Evolutionary conservation across 1,140 invertebrate genomes (phyloP).

Genomic region (Reticulitermes speratus): DNA sequence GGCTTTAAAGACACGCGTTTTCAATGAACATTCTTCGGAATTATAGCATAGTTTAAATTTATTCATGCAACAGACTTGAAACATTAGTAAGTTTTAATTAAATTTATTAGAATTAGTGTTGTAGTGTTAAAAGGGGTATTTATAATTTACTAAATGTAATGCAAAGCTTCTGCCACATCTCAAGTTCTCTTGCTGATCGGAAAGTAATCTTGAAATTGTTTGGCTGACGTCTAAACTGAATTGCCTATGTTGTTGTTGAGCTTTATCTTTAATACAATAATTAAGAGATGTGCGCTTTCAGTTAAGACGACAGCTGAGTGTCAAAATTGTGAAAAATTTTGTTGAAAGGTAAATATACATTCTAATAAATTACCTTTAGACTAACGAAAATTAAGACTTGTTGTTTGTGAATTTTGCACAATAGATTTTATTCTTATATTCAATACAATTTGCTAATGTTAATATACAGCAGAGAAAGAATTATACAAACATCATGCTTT

Average conservation of each 20-base stretch:
- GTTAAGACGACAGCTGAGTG: not conserved
- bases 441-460: constrained; percentile 26
- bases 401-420: constrained; percentile 28
- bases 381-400: constrained; percentile 8
- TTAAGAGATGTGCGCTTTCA: constrained; percentile 12
- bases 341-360: constrained; percentile 16
- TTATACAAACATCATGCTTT: not conserved
- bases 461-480: constrained; percentile 14
- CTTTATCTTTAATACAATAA: constrained; percentile 19
- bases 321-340: constrained; percentile 6
- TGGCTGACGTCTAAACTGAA: constrained; percentile 5
- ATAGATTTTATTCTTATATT: constrained; percentile 26
- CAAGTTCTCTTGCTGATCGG: not conserved
- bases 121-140: not conserved
- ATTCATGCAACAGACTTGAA: not conserved
- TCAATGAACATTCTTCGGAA: too few relatives aligned
- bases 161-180: not conserved
- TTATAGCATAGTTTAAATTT: not conserved
- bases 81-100: not conserved
- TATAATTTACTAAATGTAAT: not conserved
- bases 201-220: not conserved
- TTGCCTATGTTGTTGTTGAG: constrained; percentile 22
- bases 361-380: constrained; percentile 20
- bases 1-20: too few relatives aligned
- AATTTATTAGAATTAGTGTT: constrained; percentile 13